Conservation (phyloP, 2,797 vertebrate genomes). For the Syngnathus acus region DNA sequence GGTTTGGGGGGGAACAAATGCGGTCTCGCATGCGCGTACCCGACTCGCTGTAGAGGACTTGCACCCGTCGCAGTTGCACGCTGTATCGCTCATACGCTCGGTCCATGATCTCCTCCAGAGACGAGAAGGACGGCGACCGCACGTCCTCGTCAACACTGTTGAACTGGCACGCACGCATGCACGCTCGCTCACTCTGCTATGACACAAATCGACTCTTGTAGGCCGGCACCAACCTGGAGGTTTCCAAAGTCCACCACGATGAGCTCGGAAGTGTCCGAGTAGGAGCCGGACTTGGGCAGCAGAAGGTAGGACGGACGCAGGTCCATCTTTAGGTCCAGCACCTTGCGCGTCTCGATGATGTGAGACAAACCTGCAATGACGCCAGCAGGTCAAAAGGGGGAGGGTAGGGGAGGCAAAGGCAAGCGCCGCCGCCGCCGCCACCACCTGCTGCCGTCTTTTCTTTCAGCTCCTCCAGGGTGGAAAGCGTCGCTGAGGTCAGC, state of each 20-base stretch:
- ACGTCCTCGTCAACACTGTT: slow-evolving; percentile 78
- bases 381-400: neutral
- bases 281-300: slow-evolving; percentile 82
- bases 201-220: neutral
- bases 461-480: slow-evolving; percentile 94
- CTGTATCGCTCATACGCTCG: slow-evolving; percentile 91
- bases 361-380: slow-evolving; percentile 77
- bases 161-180: slow-evolving; percentile 57
- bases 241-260: slow-evolving; percentile 90
- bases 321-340: slow-evolving; percentile 84
- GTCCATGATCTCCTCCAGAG: slow-evolving; percentile 93
- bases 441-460: slow-evolving; percentile 85
- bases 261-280: slow-evolving; percentile 71
- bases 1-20: too few species aligned
- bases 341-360: slow-evolving; percentile 89
- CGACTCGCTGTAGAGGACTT: slow-evolving; percentile 85
- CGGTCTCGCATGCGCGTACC: slow-evolving; percentile 54
- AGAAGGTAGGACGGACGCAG: slow-evolving; percentile 90
- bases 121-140: slow-evolving; percentile 67
- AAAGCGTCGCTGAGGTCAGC: slow-evolving; percentile 85
- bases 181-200: neutral
- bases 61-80: slow-evolving; percentile 83
- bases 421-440: neutral
- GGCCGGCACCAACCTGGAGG: slow-evolving; percentile 59
- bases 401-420: neutral